Evolutionary conservation across 2,888 invertebrate genomes (phyloP).

Genomic region (Eumerus sabulonum): DNA sequence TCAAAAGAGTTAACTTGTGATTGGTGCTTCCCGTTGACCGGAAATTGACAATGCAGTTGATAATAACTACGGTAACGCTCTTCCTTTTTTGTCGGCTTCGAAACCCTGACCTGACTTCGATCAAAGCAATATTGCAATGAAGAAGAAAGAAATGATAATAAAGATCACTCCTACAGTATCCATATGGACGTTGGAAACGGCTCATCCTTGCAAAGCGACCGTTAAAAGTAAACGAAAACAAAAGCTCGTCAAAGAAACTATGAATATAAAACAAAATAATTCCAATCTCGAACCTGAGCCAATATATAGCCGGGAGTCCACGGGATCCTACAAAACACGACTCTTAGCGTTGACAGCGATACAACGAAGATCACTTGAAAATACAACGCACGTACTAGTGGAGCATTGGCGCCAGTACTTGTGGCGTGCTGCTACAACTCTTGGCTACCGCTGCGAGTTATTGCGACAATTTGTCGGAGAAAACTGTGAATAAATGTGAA

Average conservation of each 20-base stretch:
- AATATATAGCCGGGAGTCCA: neutral
- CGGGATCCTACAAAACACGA: too few species aligned
- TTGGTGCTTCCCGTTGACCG: conserved; percentile 51
- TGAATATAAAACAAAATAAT: conserved; percentile 34
- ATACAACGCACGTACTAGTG: conserved; percentile 57
- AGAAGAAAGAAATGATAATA: too few species aligned
- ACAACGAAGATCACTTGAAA: conserved; percentile 25
- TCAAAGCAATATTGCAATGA: conserved; percentile 46
- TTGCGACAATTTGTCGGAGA: conserved; percentile 64
- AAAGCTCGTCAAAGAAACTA: too few species aligned
- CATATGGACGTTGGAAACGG: neutral
- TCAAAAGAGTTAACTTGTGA: conserved; percentile 45
- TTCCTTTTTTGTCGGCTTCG: neutral
- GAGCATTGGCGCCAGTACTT: conserved; percentile 57
- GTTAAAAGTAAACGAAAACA: conserved; percentile 19
- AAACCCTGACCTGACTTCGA: neutral
- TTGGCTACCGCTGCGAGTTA: conserved; percentile 39
- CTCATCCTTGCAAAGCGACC: conserved; percentile 51
- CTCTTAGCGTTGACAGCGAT: too few species aligned
- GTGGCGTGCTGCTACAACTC: conserved; percentile 38
- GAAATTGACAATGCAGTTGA: conserved; percentile 54
- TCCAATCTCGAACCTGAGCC: conserved; percentile 59
- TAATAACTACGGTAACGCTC: conserved; percentile 58
- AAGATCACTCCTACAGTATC: too few species aligned
- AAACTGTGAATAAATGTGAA: conserved; percentile 62